phyloP scores from a whole-genome alignment of 2,888 invertebrate species.

The Marasmarcha lunaedactyla region DNA sequence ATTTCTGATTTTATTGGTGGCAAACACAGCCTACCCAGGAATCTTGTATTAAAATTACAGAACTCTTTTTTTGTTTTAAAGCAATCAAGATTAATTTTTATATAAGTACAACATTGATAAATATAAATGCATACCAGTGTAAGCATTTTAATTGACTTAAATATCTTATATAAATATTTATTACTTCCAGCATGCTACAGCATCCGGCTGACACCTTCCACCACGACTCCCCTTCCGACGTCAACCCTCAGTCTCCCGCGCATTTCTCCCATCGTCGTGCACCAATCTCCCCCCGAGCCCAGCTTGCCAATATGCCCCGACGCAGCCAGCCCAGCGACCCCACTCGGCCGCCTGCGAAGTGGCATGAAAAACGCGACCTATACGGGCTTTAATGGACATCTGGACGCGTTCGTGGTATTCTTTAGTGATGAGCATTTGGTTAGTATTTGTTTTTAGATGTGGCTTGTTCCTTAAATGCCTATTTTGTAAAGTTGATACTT shows the following conservation, averaged over 20 bases:
- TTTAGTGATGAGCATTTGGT: slow-evolving; percentile 87
- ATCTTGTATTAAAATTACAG: no score
- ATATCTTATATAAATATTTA: no score
- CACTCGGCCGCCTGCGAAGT: slow-evolving; percentile 49
- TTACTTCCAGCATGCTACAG: slow-evolving; percentile 29
- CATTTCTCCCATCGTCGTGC: slow-evolving; percentile 27
- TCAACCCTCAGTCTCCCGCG: slow-evolving; percentile 18
- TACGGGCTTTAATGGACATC: slow-evolving; percentile 40
- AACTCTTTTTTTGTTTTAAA: no score
- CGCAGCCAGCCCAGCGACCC: slow-evolving; percentile 28
- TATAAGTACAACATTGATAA: no score
- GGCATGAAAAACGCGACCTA: slow-evolving; percentile 56
- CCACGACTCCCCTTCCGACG: slow-evolving; percentile 17
- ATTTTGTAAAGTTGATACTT: no score
- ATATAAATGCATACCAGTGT: no score
- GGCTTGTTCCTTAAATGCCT: no score
- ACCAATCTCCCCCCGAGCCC: slow-evolving; percentile 21
- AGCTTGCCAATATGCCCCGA: slow-evolving; percentile 28
- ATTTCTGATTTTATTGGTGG: no score
- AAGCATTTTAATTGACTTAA: no score
- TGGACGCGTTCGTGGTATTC: slow-evolving; percentile 83
- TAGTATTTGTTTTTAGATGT: no score
- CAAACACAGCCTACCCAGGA: no score
- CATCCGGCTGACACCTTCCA: slow-evolving; percentile 21
- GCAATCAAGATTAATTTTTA: no score